Percentiles rank a stretch among this genome's conserved stretches.
These are phyloP conservation scores for Lasioglossum oenotherae DNA, from an alignment of 2,888 invertebrate species.

Conservation along the genomic window DNA sequence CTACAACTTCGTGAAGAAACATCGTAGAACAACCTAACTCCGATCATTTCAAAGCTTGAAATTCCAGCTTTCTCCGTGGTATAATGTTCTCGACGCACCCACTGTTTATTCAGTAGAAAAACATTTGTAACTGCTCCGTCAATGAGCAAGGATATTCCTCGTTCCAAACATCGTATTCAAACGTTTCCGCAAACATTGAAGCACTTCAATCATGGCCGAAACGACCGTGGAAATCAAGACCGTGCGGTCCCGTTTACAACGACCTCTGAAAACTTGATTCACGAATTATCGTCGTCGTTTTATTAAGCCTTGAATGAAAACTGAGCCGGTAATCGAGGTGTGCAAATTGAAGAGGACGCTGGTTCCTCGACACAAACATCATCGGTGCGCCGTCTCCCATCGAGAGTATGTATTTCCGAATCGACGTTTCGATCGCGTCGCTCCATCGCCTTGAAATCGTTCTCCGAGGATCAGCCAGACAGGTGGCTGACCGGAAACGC, in stretches of 20 bases:
- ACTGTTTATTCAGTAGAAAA: no score
- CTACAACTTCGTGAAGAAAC: no score
- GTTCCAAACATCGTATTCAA: no score
- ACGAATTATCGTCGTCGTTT: not conserved
- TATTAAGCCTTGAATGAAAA: not conserved
- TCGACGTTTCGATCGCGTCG: slow-evolving; percentile 9
- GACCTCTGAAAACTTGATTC: not conserved
- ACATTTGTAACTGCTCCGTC: no score
- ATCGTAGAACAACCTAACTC: no score
- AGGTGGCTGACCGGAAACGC: slow-evolving; percentile 11
- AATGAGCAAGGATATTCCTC: no score
- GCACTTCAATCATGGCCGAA: not conserved
- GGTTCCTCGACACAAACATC: not conserved
- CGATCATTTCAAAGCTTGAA: no score
- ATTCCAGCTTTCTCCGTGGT: no score
- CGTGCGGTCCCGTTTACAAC: not conserved
- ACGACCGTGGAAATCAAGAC: not conserved
- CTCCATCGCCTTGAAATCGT: slow-evolving; percentile 19
- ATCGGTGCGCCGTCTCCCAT: not conserved
- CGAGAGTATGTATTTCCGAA: not conserved
- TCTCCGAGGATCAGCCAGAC: slow-evolving; percentile 10
- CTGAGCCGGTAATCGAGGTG: not conserved
- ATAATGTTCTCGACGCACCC: no score
- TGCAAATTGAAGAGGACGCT: not conserved
- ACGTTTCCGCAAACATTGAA: not conserved